phyloP scores from a whole-genome alignment of 2,113 vertebrate species.

The Oostethus manadensis region DNA sequence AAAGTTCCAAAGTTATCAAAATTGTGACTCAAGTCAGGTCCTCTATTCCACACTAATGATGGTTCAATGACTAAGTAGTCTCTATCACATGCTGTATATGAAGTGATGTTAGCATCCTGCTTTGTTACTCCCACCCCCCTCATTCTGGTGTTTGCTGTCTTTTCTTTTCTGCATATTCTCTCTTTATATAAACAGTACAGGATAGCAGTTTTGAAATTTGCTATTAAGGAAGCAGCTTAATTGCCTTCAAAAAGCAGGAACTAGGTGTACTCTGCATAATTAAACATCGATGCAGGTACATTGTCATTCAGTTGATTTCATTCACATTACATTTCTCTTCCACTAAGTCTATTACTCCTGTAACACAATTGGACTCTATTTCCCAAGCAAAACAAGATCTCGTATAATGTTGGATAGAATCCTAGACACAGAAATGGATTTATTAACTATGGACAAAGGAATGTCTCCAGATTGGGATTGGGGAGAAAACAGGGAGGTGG shows the following conservation, averaged over 20 bases:
- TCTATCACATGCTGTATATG: neutral
- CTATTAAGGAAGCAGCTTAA: constrained; percentile 25
- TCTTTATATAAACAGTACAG: constrained; percentile 2
- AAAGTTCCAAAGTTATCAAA: neutral
- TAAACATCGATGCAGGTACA: constrained; percentile 27
- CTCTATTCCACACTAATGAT: neutral
- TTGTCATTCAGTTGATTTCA: constrained; percentile 34
- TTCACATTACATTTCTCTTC: constrained; percentile 19
- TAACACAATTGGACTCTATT: constrained; percentile 24
- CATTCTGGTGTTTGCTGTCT: neutral
- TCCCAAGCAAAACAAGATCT: constrained; percentile 32
- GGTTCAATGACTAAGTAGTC: neutral
- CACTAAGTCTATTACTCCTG: constrained; percentile 9
- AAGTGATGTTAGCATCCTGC: neutral
- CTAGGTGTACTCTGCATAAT: constrained; percentile 49
- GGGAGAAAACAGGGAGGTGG: neutral
- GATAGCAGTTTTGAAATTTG: constrained; percentile 14
- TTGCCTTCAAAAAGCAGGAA: constrained; percentile 25
- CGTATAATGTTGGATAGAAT: constrained; percentile 16
- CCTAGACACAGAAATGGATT: constrained; percentile 38
- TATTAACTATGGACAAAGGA: constrained; percentile 43
- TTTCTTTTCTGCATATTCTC: constrained; percentile 6
- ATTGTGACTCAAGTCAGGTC: no score
- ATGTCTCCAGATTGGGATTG: constrained; percentile 32
- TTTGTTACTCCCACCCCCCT: neutral